Evolutionary conservation across 2,797 vertebrate genomes (phyloP), one percentile per base, ranked within the genome.

Genomic region (Crocodylus rhombifer): DNA sequence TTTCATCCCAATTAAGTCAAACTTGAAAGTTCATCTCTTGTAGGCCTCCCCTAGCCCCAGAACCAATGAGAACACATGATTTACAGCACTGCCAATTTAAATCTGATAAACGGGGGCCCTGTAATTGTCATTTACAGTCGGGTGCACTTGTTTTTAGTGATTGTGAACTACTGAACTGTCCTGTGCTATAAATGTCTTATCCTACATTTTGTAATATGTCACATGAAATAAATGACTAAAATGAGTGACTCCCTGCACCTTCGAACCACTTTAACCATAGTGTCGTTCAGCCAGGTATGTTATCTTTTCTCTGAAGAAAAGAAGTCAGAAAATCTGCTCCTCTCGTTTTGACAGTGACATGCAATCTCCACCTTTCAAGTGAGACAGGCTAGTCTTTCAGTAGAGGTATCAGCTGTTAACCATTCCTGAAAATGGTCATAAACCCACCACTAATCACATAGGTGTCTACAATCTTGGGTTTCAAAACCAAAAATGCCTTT

Each of bases 131-230:
- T 95, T 96, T 96, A 93, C 25, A 92, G 81, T 84, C 73, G 87
- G 86, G 80, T 90, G 87, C 71, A n/a, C 88, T 95, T 86, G 90
- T 92, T 97, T 95, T 95, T 90, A 91, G 91, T 90, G 95, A 92
- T n/a, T 69, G 58, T 88, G 95, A 97, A 79, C 94, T 87, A 84
- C 82, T 93, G 86, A 94, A 90, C 81, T 95, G 56, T 84, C 79
- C 81, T 0, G 0, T 91, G 87, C 73, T 86, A 84, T 97, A 91
- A 96, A 95, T 88, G 84, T 90, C 95, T 91, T 96, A 88, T 88
- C 84, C n/a, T 33, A 94, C 14, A 3, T 73, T 84, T 82, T 64
- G 75, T 71, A 84, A 74, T 92, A 87, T 18, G 57, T 95, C 93
- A 92, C 60, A 71, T 51, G 76, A 94, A 94, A 94, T 85, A 80